These are phyloP conservation scores for Aphyosemion australe DNA, from an alignment of 2,113 vertebrate species.

Conservation along the genomic window DNA sequence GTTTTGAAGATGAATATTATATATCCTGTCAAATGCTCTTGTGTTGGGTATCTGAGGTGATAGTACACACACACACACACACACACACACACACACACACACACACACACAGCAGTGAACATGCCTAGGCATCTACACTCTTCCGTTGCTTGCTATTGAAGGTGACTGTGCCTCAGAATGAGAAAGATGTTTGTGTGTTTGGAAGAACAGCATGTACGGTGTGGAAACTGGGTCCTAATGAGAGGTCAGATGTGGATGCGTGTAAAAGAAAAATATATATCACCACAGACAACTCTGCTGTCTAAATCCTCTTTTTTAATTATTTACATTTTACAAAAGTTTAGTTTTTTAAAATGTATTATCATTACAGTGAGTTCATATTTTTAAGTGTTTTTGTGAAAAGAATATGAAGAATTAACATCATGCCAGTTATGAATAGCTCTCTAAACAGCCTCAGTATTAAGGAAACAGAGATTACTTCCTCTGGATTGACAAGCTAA, in stretches of 20 bases:
- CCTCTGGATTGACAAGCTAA: too few species aligned
- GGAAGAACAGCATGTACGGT: neutral
- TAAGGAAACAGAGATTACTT: too few species aligned
- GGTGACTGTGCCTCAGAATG: slow-evolving; percentile 28
- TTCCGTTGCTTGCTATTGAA: slow-evolving; percentile 5
- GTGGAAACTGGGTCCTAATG: slow-evolving; percentile 13
- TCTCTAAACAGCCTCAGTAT: too few species aligned
- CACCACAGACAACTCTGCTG: slow-evolving; percentile 21
- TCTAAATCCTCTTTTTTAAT: slow-evolving; percentile 35
- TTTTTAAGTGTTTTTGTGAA: too few species aligned
- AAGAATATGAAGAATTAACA: too few species aligned
- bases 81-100: slow-evolving; percentile 22
- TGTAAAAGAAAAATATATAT: slow-evolving; percentile 9
- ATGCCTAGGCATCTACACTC: slow-evolving; percentile 15
- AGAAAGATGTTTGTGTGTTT: slow-evolving; percentile 12
- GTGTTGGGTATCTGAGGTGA: slow-evolving; percentile 46
- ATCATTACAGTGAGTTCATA: neutral
- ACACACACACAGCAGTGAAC: slow-evolving; percentile 6
- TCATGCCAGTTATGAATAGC: too few species aligned
- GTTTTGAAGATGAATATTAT: slow-evolving; percentile 50
- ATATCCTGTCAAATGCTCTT: slow-evolving; percentile 26
- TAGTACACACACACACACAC: slow-evolving; percentile 14
- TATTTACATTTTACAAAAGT: slow-evolving; percentile 12
- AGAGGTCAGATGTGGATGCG: slow-evolving; percentile 27
- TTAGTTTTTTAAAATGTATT: slow-evolving; percentile 7